Evolutionary conservation across 2,888 invertebrate genomes (phyloP), one percentile per base, ranked within the genome.

Genomic region (Diarsia mendica): DNA sequence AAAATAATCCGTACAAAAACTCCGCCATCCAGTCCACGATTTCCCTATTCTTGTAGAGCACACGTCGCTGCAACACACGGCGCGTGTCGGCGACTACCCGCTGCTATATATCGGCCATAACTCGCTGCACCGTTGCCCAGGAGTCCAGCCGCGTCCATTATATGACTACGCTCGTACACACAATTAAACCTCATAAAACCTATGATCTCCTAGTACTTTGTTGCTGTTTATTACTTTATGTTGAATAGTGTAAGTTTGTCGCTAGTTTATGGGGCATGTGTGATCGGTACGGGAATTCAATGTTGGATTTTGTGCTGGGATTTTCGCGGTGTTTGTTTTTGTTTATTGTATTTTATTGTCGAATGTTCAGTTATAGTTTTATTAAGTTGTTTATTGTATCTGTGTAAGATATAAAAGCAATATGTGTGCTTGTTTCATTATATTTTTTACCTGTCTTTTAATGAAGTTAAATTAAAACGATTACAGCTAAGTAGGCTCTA

Each of bases 141-240:
- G 90, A 88, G 88, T 92, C 93, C 93, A 85, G 92, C 88, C 87
- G 93, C 89, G 93, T 87, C 91, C 91, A 92, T 92, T 92, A 91
- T 89, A 91, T 90, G 85, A 89, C 83, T 84, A 84, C 86, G 89
- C 84, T 83, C 87, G 85, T 87, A 87, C 90, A 91, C 91, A 90
- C 92, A 91, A 92, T 92, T 92, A 92, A 92, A 91, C 86, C 88
- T 89, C 90, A 92, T 92, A 92, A 91, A 91, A 89, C 90, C 87
- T 88, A 91, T 91, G 91, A 91, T 90, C 86, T 82, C 91, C 90
- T 90, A 83, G 89, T 90, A 89, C 89, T 89, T 89, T 85, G 83
- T 83, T 77, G 80, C 74, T 84, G 84, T 86, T 88, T 87, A 87
- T 88, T 87, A 74, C 79, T 72, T 65, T 79, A 79, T 84, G 72